phyloP scores from a whole-genome alignment of 2,797 vertebrate species.

The Sphenodon punctatus region DNA sequence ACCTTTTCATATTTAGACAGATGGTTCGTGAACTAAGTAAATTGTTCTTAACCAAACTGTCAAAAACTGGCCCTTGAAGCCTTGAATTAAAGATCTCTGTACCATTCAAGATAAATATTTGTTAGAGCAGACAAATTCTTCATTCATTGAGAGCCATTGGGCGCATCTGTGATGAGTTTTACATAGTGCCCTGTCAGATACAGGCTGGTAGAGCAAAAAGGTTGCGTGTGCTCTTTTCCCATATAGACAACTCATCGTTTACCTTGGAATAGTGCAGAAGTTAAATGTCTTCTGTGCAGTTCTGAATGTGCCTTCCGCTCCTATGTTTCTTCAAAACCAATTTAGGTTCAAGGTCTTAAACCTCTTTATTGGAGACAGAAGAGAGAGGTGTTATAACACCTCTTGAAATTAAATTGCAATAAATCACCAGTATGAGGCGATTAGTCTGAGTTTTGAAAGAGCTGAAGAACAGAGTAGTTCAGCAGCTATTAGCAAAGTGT shows the following conservation, averaged over 20 bases:
- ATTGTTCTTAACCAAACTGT: background rate
- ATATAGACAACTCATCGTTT: background rate
- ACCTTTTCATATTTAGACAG: background rate
- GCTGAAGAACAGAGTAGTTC: background rate
- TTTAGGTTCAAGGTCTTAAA: background rate
- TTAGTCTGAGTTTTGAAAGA: background rate
- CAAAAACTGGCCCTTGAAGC: background rate
- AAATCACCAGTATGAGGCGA: background rate
- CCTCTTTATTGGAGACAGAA: background rate
- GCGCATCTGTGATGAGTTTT: background rate
- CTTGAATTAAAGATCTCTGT: background rate
- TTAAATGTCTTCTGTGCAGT: background rate
- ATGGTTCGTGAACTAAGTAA: background rate
- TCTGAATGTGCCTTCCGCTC: background rate
- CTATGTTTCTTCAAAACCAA: background rate
- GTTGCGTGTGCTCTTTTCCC: fast-evolving
- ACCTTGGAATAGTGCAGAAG: background rate
- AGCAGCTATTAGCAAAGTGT: background rate
- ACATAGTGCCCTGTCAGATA: background rate
- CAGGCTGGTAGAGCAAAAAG: background rate
- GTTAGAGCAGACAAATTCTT: background rate
- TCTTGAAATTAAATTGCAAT: fast-evolving
- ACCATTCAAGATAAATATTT: background rate
- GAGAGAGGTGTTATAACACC: background rate
- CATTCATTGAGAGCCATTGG: background rate